Conservation (phyloP, 1,140 invertebrate species). For the Melanaphis sacchari region DNA sequence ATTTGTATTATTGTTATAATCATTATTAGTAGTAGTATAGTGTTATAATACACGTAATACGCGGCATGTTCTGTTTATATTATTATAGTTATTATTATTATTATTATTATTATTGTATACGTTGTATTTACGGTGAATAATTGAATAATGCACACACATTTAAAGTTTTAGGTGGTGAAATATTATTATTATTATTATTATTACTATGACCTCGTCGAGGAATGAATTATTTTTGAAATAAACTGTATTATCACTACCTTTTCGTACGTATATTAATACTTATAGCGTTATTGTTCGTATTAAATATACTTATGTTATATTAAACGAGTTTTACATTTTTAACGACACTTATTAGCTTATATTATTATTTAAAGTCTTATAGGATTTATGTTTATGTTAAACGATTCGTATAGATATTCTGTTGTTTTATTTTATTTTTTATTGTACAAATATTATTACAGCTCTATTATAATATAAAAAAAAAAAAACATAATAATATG, state of each 20-base stretch:
- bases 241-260: neutral
- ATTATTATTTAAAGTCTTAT: constrained; percentile 45
- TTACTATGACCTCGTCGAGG: neutral
- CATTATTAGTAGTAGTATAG: neutral
- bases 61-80: neutral
- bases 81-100: neutral
- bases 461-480: constrained; percentile 16
- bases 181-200: constrained; percentile 1
- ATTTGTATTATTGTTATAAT: neutral
- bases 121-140: neutral
- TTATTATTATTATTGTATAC: neutral
- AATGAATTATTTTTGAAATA: neutral
- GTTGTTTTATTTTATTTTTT: constrained; percentile 52
- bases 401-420: constrained; percentile 22
- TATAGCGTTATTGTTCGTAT: neutral
- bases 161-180: constrained; percentile 18
- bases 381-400: constrained; percentile 56
- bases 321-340: constrained; percentile 12
- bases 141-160: neutral
- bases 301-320: neutral
- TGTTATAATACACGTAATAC: neutral
- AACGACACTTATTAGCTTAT: constrained; percentile 18
- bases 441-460: constrained; percentile 28
- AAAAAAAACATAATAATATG: too few species aligned
- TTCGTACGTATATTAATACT: neutral